phyloP scores from a whole-genome alignment of 2,797 vertebrate species.

The Aldrovandia affinis region DNA sequence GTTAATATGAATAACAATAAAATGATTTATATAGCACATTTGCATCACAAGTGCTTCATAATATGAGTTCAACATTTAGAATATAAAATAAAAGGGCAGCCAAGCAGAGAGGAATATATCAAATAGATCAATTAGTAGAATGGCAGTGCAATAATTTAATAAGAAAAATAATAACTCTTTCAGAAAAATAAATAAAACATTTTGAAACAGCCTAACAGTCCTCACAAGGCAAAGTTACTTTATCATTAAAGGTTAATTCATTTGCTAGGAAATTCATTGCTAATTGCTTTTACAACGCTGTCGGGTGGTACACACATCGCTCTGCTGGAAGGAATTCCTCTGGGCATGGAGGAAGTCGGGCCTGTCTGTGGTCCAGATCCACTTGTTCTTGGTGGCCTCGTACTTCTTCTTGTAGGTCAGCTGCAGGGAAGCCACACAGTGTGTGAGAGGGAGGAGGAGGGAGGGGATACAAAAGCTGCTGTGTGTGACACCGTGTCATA shows the following conservation, averaged over 20 bases:
- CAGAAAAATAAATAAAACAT: too few relatives aligned
- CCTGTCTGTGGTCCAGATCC: conserved; percentile 90
- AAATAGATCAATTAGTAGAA: too few relatives aligned
- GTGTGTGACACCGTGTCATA: neutral
- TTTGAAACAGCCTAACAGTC: neutral
- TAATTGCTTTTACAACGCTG: neutral
- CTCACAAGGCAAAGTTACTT: neutral
- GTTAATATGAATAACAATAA: too few relatives aligned
- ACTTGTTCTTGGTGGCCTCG: conserved; percentile 90
- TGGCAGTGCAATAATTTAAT: too few relatives aligned
- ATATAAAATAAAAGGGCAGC: too few relatives aligned
- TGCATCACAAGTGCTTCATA: too few relatives aligned
- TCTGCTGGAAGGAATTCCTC: conserved; percentile 89
- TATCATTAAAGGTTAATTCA: neutral
- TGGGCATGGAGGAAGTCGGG: conserved; percentile 91
- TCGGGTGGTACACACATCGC: conserved; percentile 81
- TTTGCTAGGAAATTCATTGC: neutral
- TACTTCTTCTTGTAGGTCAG: conserved; percentile 95
- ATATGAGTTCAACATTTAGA: too few relatives aligned
- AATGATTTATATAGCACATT: too few relatives aligned
- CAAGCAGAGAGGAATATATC: too few relatives aligned
- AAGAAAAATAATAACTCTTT: too few relatives aligned
- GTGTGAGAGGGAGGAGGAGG: neutral
- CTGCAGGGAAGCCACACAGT: conserved; percentile 58
- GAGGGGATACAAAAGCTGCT: neutral